Conservation (phyloP, 2,888 invertebrate species). For the Eugnorisma glareosa region DNA sequence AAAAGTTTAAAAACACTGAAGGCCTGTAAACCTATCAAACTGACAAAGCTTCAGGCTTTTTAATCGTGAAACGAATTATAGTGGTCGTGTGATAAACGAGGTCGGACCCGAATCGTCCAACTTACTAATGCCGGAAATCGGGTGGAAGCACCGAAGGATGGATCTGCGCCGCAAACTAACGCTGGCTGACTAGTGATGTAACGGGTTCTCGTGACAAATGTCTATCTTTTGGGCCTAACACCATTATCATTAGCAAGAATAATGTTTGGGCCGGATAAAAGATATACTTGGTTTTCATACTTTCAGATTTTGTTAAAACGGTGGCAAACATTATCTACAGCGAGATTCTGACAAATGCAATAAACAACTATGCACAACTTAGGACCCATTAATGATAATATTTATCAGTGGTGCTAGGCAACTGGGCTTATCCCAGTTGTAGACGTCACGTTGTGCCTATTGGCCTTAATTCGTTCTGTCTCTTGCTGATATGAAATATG, state of each 20-base stretch:
- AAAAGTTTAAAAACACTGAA: conserved; percentile 15
- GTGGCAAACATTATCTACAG: background rate
- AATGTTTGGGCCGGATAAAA: conserved; percentile 40
- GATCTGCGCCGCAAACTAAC: conserved; percentile 60
- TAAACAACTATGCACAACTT: too few relatives aligned
- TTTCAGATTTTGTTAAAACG: conserved; percentile 7
- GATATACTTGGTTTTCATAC: conserved; percentile 10
- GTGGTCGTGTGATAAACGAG: conserved; percentile 58
- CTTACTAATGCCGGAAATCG: conserved; percentile 64
- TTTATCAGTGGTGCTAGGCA: too few relatives aligned
- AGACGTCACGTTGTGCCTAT: too few relatives aligned
- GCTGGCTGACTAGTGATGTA: conserved; percentile 36
- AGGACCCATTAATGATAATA: too few relatives aligned
- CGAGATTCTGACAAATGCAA: conserved; percentile 1
- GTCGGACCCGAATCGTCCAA: conserved; percentile 50
- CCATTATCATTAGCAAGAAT: conserved; percentile 64
- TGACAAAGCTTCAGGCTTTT: conserved; percentile 43
- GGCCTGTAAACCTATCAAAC: conserved; percentile 10
- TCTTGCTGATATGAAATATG: too few relatives aligned
- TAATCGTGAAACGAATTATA: conserved; percentile 57
- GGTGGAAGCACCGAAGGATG: conserved; percentile 59
- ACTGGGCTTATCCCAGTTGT: too few relatives aligned
- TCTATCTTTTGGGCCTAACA: conserved; percentile 53
- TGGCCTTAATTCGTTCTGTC: too few relatives aligned
- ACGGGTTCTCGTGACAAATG: conserved; percentile 66